Conservation (phyloP, 2,888 invertebrate species). For the Pyrochroa serraticornis region DNA sequence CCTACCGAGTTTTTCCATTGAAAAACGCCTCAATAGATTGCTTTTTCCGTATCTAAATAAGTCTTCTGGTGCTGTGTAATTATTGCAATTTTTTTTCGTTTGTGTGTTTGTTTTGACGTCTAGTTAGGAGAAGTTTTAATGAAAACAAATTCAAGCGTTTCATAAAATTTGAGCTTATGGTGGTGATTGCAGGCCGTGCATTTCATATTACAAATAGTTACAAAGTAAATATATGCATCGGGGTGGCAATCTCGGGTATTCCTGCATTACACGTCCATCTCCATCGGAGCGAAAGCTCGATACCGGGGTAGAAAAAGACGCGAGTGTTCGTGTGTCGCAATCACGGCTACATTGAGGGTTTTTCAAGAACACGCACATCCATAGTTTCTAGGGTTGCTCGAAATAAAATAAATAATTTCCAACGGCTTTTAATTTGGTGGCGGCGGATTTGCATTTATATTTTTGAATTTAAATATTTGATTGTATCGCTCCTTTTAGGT, state of each 20-base stretch:
- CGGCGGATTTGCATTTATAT: conserved; percentile 26
- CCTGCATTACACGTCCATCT: too few species aligned
- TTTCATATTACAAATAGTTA: conserved; percentile 9
- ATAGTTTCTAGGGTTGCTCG: conserved; percentile 19
- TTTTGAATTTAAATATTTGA: conserved; percentile 33
- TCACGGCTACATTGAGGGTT: neutral
- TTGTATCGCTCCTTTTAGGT: conserved; percentile 26
- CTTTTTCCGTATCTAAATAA: neutral
- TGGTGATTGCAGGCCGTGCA: too few species aligned
- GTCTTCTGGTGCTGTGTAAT: neutral
- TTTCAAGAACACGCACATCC: conserved; percentile 22
- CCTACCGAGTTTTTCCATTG: conserved; percentile 7
- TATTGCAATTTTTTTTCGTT: too few species aligned
- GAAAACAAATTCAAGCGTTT: too few species aligned
- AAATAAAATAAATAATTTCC: conserved; percentile 28
- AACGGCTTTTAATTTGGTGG: conserved; percentile 18
- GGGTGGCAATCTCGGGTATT: conserved; percentile 7
- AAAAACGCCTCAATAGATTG: neutral
- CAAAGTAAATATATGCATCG: conserved; percentile 16
- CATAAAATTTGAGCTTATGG: too few species aligned
- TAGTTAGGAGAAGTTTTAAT: too few species aligned
- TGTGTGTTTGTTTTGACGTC: too few species aligned
- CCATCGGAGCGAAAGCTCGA: too few species aligned
- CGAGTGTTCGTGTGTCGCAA: too few species aligned
- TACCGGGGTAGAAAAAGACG: too few species aligned